Evolutionary conservation across 2,113 vertebrate species (phyloP), one percentile per base, ranked within the genome.

Genomic region (Dromas ardeola): DNA sequence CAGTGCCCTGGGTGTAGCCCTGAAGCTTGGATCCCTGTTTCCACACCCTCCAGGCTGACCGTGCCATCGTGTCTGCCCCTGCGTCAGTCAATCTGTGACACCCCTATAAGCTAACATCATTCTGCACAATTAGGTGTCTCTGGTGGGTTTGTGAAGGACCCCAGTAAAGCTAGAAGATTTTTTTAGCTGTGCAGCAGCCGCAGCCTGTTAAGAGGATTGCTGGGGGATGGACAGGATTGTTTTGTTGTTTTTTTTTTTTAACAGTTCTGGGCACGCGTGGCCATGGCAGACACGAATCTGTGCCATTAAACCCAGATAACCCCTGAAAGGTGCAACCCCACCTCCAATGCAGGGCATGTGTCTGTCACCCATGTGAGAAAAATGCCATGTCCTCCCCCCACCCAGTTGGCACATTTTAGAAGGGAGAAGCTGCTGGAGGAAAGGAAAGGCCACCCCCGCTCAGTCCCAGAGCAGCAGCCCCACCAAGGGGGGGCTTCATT

Each of bases 401-500:
- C 11, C 10, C 34, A 9, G 30, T 4, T 40, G 49, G 11, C 27
- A 53, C 30, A 3, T 32, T 56, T 47, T 15, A 34, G 56, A 30
- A 42, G 15, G 36, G 49, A 79, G 49, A 43, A 63, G 74, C 49
- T 36, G 43, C 42, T 25, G 8, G 53, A 42, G 73, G n/a, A 12
- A 13, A 2, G 2, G 73, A 34, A 47, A 26, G 2, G 9, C 59
- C 10, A n/a, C 8, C 3, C 47, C 5, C 17, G 9, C 26, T 26
- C 1, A 0, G 5, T 19, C 7, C 65, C 42, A 12, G 59, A 38
- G 30, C 63, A 38, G 30, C 63, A 34, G n/a, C 34, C 15, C 10
- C 11, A 0, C 12, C 1, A 4, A n/a, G 34, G 43, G 12, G 12
- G 15, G 27, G 13, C 9, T 8, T 16, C 11, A 1, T 1, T 4